Base-by-base conservation (phyloP, 2,797 vertebrate genomes). In the Intellagama lesueurii region DNA sequence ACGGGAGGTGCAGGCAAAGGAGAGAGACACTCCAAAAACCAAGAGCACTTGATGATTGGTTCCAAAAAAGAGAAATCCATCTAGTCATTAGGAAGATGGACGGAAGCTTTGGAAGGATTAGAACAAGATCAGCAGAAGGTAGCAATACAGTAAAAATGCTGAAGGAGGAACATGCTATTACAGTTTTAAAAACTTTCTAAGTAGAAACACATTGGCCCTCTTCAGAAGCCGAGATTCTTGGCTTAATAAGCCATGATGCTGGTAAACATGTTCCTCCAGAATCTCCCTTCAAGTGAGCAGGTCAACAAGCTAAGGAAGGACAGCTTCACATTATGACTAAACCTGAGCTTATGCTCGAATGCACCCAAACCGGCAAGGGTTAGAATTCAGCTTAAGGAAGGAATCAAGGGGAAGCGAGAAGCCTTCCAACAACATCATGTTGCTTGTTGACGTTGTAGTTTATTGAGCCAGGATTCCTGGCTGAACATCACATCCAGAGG, bases 121-220 rank as follows among this genome's bases (percentile, higher is more conserved):
- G 88, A 91, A 68, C 40, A 89, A 86, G 89, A 85, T 82, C 83
- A 91, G 82, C n/a, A 44, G 1, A 73, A 90, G 93, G 94, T 92
- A 86, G 87, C 64, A 85, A 91, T 24, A 75, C 84, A 90, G 49
- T 32, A 52, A 30, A 89, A 89, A 17, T 80, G n/a, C 22, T 0
- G 3, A 1, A 28, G 75, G 88, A 86, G 12, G 81, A 85, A 40
- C 40, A 40, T 40, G 40, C 40, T 40, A 40, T 40, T 40, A 40
- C 40, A 40, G 40, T 81, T 60, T 64, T 40, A n/a, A 75, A 4
- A 30, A 35, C 28, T 87, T 86, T 52, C 49, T 68, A 12, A 24
- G 22, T 26, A 16, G 72, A 85, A 76, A 76, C 24, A 56, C 5
- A 0, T 28, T 30, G 32, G 14, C 35, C 2, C 7, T 12, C 22